Percentiles rank a stretch among this genome's conserved stretches.
These are phyloP conservation scores for Centropus unirufus DNA, from an alignment of 2,113 vertebrate genomes.

Conservation along the genomic window DNA sequence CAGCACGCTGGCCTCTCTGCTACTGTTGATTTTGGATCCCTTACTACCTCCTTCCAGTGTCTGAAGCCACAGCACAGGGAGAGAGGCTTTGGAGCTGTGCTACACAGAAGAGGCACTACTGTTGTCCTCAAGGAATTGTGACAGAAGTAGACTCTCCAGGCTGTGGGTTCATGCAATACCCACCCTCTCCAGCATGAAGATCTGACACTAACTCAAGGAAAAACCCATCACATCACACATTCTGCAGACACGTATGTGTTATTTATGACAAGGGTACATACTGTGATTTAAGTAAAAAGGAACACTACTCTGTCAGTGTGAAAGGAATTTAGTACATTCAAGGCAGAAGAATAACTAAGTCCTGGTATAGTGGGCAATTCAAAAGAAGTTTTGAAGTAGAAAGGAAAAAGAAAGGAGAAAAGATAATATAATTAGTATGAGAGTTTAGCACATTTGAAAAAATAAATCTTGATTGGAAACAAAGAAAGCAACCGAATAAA, in stretches of 20 bases:
- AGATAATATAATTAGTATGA: neutral
- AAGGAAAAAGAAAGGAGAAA: neutral
- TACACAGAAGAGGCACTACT: neutral
- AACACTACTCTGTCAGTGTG: neutral
- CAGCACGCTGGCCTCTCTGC: neutral
- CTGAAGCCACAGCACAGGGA: neutral
- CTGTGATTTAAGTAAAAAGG: neutral
- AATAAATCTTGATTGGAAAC: neutral
- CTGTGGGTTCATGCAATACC: rapidly evolving
- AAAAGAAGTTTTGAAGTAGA: neutral
- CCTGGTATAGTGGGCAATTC: neutral
- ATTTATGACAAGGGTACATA: neutral
- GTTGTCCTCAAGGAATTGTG: neutral
- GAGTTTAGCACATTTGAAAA: neutral
- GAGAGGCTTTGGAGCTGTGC: neutral
- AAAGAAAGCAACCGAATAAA: neutral
- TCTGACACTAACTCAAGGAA: neutral
- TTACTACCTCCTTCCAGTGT: neutral
- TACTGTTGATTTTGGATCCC: neutral
- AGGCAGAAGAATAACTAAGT: neutral
- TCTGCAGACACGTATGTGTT: neutral
- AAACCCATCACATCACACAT: neutral
- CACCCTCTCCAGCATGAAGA: neutral
- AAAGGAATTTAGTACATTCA: neutral
- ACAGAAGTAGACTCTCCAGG: neutral